Evolutionary conservation across 2,113 vertebrate genomes (phyloP).

Genomic region (Ploceus nigricollis): DNA sequence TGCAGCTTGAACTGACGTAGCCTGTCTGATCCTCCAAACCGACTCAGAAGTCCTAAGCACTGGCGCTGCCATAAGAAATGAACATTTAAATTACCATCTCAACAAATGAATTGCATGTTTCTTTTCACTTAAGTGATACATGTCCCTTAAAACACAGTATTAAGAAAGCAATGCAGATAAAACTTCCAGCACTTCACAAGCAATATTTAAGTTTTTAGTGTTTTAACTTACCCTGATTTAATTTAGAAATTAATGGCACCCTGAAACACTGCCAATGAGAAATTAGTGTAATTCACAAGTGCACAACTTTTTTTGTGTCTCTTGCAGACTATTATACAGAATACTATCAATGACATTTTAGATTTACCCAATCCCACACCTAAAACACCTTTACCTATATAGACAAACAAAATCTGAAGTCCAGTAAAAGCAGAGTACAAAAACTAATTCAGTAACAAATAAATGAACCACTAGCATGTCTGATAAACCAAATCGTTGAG

Average conservation of each 20-base stretch:
- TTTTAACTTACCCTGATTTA: neutral
- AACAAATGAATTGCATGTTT: neutral
- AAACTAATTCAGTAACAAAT: neutral
- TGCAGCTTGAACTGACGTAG: slow-evolving; percentile 87
- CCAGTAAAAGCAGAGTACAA: neutral
- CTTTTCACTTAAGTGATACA: neutral
- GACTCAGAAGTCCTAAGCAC: slow-evolving; percentile 85
- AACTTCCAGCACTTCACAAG: neutral
- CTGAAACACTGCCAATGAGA: neutral
- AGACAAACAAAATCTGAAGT: neutral
- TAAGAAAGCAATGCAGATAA: neutral
- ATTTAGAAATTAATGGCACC: neutral
- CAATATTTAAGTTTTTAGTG: neutral
- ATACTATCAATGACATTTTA: neutral
- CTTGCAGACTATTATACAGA: neutral
- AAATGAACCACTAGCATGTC: neutral
- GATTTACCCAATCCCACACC: neutral
- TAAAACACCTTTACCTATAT: neutral
- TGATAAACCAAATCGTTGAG: neutral
- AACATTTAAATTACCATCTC: neutral
- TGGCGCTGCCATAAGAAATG: slow-evolving; percentile 77
- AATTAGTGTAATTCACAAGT: neutral
- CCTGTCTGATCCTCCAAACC: slow-evolving; percentile 89
- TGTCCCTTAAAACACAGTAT: neutral
- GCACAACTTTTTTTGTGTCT: neutral